phyloP scores from a whole-genome alignment of 2,113 vertebrate genomes.

The Crotalus viridis region DNA sequence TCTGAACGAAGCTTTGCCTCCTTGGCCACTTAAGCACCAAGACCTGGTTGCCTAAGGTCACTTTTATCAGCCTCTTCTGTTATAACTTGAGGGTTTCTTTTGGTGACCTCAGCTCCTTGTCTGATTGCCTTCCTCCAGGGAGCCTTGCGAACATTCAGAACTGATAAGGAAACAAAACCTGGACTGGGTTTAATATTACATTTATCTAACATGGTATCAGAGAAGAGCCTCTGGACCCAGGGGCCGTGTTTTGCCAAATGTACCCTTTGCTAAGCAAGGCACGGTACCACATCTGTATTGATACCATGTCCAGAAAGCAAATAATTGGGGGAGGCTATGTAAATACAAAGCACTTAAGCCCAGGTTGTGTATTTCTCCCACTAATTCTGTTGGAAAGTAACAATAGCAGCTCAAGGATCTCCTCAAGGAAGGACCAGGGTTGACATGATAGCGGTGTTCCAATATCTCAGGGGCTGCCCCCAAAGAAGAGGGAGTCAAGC shows the following conservation, averaged over 20 bases:
- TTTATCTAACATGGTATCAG: neutral
- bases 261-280: neutral
- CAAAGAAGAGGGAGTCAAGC: neutral
- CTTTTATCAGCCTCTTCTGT: neutral
- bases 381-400: neutral
- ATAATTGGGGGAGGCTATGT: neutral
- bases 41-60: neutral
- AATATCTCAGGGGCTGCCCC: neutral
- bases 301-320: neutral
- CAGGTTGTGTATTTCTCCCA: neutral
- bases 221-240: neutral
- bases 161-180: neutral
- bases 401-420: neutral
- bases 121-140: neutral
- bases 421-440: neutral
- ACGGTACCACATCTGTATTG: neutral
- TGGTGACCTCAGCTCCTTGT: neutral
- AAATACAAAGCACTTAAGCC: neutral
- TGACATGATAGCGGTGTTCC: neutral
- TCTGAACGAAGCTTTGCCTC: neutral
- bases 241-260: neutral
- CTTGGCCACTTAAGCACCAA: neutral
- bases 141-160: neutral
- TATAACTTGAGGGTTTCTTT: neutral
- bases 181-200: neutral